Evolutionary conservation across 53 echinoderm and acorn worm genomes (phyloP).

Genomic region (Luidia sarsii): DNA sequence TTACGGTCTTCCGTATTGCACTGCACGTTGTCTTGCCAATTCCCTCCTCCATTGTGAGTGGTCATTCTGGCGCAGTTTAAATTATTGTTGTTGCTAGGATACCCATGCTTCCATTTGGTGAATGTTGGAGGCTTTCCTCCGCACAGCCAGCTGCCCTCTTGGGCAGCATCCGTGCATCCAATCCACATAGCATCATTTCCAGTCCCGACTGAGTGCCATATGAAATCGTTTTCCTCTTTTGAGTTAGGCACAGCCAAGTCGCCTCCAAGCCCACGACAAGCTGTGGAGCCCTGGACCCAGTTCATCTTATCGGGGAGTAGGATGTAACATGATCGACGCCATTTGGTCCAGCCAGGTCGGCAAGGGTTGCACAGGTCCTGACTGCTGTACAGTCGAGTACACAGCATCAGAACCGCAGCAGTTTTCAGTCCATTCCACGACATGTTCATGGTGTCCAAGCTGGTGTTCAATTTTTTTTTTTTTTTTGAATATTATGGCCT

Average conservation of each 20-base stretch:
- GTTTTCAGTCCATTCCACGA: too few species aligned
- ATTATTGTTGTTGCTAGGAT: background rate
- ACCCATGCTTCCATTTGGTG: background rate
- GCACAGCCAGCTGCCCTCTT: conserved; percentile 23
- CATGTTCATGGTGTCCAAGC: too few species aligned
- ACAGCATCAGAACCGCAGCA: too few species aligned
- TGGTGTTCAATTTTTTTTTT: too few species aligned
- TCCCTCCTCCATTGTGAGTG: background rate
- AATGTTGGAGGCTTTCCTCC: background rate
- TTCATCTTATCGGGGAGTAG: background rate
- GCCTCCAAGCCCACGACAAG: conserved; percentile 15
- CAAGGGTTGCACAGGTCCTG: background rate
- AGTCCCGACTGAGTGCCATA: background rate
- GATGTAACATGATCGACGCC: conserved; percentile 37
- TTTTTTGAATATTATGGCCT: too few species aligned
- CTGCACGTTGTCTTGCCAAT: background rate
- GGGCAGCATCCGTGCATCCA: conserved; percentile 14
- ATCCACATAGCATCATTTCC: background rate
- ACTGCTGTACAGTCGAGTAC: too few species aligned
- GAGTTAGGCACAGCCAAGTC: conserved; percentile 11
- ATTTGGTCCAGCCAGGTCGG: conserved; percentile 21
- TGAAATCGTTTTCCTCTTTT: conserved; percentile 13
- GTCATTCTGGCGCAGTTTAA: conserved; percentile 16
- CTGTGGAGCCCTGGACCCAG: background rate
- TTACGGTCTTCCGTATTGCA: background rate